Base-by-base conservation (phyloP, 2,888 invertebrate genomes). In the Synergus itoensis region DNA sequence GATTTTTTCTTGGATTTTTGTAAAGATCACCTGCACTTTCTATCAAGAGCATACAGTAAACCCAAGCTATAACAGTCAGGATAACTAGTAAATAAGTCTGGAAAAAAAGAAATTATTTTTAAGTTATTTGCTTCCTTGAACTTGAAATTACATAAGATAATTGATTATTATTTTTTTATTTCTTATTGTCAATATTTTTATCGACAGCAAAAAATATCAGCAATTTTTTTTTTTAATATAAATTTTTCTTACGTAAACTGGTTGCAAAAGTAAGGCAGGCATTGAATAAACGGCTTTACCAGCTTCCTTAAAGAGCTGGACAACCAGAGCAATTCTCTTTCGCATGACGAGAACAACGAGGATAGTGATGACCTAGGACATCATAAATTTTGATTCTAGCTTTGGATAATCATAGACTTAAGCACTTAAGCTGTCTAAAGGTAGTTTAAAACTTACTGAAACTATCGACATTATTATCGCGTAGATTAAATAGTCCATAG, bases 291-390 rank as follows among this genome's bases (percentile, higher is more conserved):
- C 91, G 0, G 95, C 95, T 91, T 95, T 95, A 76, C 95, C 95
- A 40, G 95, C 94, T 91, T 96, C 95, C 84, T 93, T 93, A 87
- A 95, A 95, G 41, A 96, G 91, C 83, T 94, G 94, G 40, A 95
- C 93, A 0, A 95, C 95, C 78, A 95, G 91, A 81, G 93, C 91
- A 77, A 95, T 94, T 79, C 95, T 92, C 86, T 94, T 95, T 81
- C 95, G 91, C 93, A 95, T 93, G 0, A 94, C 94, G 45, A 95
- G 86, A 43, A 95, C 92, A 1, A 95, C 90, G 21, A 95, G 88
- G 67, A 94, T 84, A 16, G 94, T 92, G 16, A 94, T 85, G 3
- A 93, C 84, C 90, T 90, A 79, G 73, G n/a, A 73, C n/a, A 36
- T 53, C 40, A 73, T 36, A 53, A 73, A 36, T 73, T 57, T 12